Conservation (phyloP, 2,797 vertebrate species). For the Cercopithecus diana region DNA sequence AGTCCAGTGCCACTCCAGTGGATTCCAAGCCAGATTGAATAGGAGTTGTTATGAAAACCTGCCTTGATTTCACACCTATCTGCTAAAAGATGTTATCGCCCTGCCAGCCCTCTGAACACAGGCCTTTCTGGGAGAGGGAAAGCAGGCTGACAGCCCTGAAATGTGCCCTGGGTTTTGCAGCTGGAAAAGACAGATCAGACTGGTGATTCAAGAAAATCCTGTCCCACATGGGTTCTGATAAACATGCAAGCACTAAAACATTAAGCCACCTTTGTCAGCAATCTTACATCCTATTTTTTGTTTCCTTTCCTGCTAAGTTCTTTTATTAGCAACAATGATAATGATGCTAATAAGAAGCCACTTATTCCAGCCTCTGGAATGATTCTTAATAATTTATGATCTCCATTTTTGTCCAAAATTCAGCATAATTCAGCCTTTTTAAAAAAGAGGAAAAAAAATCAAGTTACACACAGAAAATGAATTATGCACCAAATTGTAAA, state of each 20-base stretch:
- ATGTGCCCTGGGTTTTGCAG: slow-evolving; percentile 62
- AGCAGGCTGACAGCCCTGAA: slow-evolving; percentile 55
- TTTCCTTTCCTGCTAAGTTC: slow-evolving; percentile 8
- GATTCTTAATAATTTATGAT: slow-evolving; percentile 77
- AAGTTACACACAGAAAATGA: slow-evolving; percentile 84
- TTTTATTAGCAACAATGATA: slow-evolving; percentile 64
- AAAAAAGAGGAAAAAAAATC: slow-evolving; percentile 65
- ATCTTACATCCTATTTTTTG: slow-evolving; percentile 68
- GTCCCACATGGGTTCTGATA: slow-evolving; percentile 69
- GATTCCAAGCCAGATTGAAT: slow-evolving; percentile 20
- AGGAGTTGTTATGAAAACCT: slow-evolving; percentile 62
- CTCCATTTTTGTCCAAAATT: slow-evolving; percentile 78
- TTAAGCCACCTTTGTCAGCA: slow-evolving; percentile 63
- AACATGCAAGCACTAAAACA: slow-evolving; percentile 51
- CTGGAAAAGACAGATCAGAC: slow-evolving; percentile 70
- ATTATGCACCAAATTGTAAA: slow-evolving; percentile 88
- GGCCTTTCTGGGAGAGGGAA: slow-evolving; percentile 24
- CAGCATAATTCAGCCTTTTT: slow-evolving; percentile 63
- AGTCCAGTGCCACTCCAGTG: neutral
- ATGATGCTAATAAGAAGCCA: slow-evolving; percentile 68
- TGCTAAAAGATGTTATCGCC: slow-evolving; percentile 71
- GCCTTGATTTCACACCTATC: slow-evolving; percentile 67
- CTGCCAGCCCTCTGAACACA: slow-evolving; percentile 60
- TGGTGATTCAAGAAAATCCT: slow-evolving; percentile 60
- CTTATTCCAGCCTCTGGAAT: slow-evolving; percentile 62